A percentile compares a stretch with the other conserved stretches of the same genome.
Conservation (phyloP, 2,113 vertebrate species). For the Platanista minor region DNA sequence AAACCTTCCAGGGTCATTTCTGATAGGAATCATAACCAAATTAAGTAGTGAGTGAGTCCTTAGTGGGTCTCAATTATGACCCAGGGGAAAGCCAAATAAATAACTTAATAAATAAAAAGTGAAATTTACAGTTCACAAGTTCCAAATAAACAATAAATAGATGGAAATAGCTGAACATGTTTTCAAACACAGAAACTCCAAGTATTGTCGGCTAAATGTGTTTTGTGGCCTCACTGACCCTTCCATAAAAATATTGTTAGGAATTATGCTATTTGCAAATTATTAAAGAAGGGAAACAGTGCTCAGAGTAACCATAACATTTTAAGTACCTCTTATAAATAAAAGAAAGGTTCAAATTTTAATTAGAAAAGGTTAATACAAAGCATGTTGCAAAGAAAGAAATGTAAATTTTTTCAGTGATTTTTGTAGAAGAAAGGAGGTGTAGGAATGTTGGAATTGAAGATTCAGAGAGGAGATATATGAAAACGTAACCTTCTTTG, state of each 20-base stretch:
- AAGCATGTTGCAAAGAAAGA: neutral
- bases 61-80: neutral
- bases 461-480: neutral
- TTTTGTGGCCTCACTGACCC: neutral
- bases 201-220: neutral
- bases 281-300: neutral
- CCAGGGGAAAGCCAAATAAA: neutral
- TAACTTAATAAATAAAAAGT: neutral
- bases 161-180: neutral
- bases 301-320: neutral
- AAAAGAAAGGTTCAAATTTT: constrained; percentile 34
- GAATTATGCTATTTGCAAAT: neutral
- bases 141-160: neutral
- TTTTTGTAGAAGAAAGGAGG: neutral
- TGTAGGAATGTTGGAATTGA: neutral
- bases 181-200: neutral
- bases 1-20: neutral
- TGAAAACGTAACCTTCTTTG: neutral
- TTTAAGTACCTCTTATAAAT: neutral
- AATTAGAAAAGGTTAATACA: constrained; percentile 42
- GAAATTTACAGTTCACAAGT: neutral
- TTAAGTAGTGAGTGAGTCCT: neutral
- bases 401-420: neutral
- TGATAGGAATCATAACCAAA: neutral
- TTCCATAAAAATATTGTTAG: constrained; percentile 26